Evolutionary conservation across 2,797 vertebrate species (phyloP).

Genomic region (Sebastes trivittatus): DNA sequence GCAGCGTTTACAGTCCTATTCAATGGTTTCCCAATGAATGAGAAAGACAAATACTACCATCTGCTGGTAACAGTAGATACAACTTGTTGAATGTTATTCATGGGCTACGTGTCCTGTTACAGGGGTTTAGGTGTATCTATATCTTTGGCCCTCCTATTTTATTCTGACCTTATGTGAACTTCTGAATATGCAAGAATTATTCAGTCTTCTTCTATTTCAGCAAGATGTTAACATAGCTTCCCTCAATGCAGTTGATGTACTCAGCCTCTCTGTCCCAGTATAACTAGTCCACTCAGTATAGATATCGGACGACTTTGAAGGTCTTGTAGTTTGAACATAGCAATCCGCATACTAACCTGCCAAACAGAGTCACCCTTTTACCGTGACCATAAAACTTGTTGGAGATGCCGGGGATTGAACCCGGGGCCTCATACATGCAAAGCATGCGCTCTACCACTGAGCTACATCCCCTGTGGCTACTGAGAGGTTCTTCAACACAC

Average conservation of each 20-base stretch:
- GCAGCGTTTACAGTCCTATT: neutral
- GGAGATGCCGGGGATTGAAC: conserved; percentile 80
- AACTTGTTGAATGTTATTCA: neutral
- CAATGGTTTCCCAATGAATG: neutral
- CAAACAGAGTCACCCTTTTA: too few relatives aligned
- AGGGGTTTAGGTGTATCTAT: neutral
- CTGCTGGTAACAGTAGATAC: conserved; percentile 1
- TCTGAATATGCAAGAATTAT: too few relatives aligned
- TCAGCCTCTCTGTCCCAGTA: too few relatives aligned
- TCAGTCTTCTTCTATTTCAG: too few relatives aligned
- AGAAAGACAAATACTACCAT: conserved; percentile 6
- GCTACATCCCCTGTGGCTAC: conserved; percentile 70
- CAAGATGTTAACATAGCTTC: neutral
- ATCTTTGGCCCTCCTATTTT: neutral
- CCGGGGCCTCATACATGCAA: conserved; percentile 85
- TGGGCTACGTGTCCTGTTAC: neutral
- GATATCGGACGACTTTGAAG: too few relatives aligned
- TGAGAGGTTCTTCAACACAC: neutral
- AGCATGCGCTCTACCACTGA: conserved; percentile 84
- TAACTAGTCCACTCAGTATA: too few relatives aligned
- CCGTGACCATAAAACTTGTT: neutral
- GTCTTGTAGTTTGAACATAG: too few relatives aligned
- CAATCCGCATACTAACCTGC: too few relatives aligned
- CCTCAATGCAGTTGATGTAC: neutral
- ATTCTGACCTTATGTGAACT: neutral